Base-by-base conservation (phyloP, 2,888 invertebrate genomes). In the Diaprepes abbreviatus region DNA sequence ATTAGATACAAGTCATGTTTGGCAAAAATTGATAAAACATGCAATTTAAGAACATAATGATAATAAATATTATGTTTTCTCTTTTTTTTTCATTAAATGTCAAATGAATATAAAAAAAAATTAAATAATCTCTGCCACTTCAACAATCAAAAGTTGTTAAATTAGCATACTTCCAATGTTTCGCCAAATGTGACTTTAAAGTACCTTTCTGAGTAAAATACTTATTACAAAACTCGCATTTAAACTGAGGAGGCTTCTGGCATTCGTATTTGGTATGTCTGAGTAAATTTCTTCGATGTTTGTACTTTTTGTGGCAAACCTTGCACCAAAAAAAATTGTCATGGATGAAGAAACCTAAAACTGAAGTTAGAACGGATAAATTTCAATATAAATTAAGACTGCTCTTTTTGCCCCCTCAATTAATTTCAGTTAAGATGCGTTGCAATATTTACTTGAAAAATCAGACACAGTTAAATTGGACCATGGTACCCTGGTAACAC, bases 251-350 rank as follows among this genome's bases (percentile, higher is more conserved):
- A 31, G 75, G 70, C 48, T 77, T 78, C 31, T 78, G 76, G 66
- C 80, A 81, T 55, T 81, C 80, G 70, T 78, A 81, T 57, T 80
- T 80, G 21, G 75, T 74, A 59, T 77, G 77, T 40, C 75, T 67
- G 40, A 63, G 52, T n/a, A 76, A 66, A 28, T 75, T 74, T 14
- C 75, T 73, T 40, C 73, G 67, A 52, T 76, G 74, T 57, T 76
- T 78, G 73, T 79, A 80, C 28, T 70, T 71, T 65, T 79, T 78
- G 12, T 71, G 59, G 59, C 79, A 79, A 1, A 68, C 70, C 48
- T 68, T 70, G 68, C 78, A 78, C 63, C 72, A 72, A 24, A 66
- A 72, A 14, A 64, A 48, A 40, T 64, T 59, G 40, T 71, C 59
- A 19, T 55, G 35, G 38, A 54, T 54, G 21, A 58, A 55, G 38